Conservation (phyloP, 2,113 vertebrate genomes). For the Actenoides hombroni region DNA sequence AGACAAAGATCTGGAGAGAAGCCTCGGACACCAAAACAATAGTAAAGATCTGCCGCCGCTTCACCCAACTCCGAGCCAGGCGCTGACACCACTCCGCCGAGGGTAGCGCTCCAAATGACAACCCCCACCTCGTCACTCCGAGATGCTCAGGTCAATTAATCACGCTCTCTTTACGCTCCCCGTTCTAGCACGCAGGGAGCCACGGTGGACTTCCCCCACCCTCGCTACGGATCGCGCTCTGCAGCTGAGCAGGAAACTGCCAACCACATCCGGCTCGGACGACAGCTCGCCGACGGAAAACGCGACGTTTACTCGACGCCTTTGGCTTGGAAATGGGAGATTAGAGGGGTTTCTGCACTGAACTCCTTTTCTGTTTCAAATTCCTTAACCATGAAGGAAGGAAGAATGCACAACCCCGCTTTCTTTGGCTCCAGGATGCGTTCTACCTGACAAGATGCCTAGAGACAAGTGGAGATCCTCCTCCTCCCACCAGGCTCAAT, state of each 20-base stretch:
- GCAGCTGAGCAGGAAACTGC: background rate
- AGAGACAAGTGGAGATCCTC: background rate
- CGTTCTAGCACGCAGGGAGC: background rate
- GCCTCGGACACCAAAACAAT: background rate
- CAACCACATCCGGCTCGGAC: background rate
- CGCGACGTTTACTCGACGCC: background rate
- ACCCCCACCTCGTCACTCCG: background rate
- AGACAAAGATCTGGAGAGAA: background rate
- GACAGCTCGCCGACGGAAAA: background rate
- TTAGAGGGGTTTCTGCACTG: background rate
- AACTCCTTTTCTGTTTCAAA: background rate
- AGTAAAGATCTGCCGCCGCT: background rate
- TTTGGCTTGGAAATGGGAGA: background rate
- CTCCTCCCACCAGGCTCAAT: background rate
- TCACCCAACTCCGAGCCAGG: background rate
- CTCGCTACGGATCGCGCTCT: background rate
- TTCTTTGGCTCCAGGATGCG: accelerated
- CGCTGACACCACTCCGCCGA: background rate
- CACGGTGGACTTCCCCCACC: background rate
- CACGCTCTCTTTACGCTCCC: background rate
- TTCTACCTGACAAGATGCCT: background rate
- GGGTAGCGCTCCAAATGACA: background rate
- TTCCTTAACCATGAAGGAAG: background rate
- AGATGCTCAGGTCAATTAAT: background rate
- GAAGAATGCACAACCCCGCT: too few relatives aligned